phyloP scores from a whole-genome alignment of 2,113 vertebrate genomes.

The Chamaetylas fuelleborni region DNA sequence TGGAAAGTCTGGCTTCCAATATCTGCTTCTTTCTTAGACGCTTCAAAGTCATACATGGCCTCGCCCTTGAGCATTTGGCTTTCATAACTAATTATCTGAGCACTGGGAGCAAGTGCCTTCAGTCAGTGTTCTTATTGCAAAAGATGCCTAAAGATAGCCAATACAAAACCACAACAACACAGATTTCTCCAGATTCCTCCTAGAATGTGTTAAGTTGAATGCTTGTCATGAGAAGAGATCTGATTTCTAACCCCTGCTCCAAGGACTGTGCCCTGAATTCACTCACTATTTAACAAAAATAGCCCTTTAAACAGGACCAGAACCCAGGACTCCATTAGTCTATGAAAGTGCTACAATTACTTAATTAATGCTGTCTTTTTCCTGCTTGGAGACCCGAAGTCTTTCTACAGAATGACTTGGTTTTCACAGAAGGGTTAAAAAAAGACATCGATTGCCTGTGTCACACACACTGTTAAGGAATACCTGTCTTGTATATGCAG shows the following conservation, averaged over 20 bases:
- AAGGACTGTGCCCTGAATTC: background rate
- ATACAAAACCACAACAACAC: background rate
- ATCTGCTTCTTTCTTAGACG: background rate
- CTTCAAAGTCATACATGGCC: background rate
- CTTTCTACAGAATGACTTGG: background rate
- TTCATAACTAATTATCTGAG: background rate
- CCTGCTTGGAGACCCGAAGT: background rate
- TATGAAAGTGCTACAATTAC: background rate
- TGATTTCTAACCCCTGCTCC: background rate
- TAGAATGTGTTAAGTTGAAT: background rate
- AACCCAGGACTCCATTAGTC: background rate
- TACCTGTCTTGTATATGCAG: background rate
- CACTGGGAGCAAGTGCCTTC: background rate
- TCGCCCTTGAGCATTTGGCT: background rate
- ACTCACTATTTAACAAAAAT: background rate
- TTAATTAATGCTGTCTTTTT: background rate
- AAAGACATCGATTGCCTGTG: fast-evolving
- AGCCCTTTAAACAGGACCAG: background rate
- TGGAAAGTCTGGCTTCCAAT: background rate
- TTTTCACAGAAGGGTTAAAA: background rate
- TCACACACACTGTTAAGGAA: background rate
- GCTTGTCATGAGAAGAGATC: background rate
- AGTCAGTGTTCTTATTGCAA: background rate
- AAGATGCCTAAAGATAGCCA: background rate
- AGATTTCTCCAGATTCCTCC: background rate